A percentile compares a stretch with the other conserved stretches of the same genome.
phyloP scores from a whole-genome alignment of 1,140 invertebrate genomes.

The Drosophila subobscura region DNA sequence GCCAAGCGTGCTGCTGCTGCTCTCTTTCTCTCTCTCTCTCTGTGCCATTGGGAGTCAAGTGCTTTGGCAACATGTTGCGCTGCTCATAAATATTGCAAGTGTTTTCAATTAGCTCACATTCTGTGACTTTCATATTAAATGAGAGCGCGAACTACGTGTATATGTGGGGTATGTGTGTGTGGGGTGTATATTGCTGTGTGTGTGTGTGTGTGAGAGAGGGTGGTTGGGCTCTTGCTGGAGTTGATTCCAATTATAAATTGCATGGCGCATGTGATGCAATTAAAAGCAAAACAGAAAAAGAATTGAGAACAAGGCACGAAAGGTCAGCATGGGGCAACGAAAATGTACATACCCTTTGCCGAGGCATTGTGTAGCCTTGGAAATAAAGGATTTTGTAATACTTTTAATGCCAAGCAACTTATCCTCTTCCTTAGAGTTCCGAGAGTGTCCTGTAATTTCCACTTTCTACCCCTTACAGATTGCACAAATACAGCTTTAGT shows the following conservation, averaged over 20 bases:
- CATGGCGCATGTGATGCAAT: conserved; percentile 69
- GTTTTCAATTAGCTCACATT: conserved; percentile 83
- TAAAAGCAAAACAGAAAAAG: conserved; percentile 50
- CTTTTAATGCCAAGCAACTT: too few relatives aligned
- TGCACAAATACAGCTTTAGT: conserved; percentile 20
- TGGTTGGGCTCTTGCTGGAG: conserved; percentile 36
- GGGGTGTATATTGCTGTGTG: conserved; percentile 2
- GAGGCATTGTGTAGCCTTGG: too few relatives aligned
- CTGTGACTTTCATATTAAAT: conserved; percentile 82
- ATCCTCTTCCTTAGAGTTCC: too few relatives aligned
- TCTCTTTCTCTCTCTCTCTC: neutral
- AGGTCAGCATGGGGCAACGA: too few relatives aligned
- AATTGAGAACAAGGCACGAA: neutral
- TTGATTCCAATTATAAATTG: conserved; percentile 76
- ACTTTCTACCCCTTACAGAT: neutral
- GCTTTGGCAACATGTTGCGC: conserved; percentile 75
- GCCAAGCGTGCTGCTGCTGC: conserved; percentile 21
- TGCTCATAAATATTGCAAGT: conserved; percentile 82
- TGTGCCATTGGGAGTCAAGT: conserved; percentile 61
- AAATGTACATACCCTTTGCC: too few relatives aligned
- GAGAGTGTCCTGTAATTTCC: too few relatives aligned
- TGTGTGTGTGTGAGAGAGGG: conserved; percentile 11
- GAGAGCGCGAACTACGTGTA: conserved; percentile 50
- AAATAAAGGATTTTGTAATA: too few relatives aligned
- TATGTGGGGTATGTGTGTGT: conserved; percentile 1